Conservation (phyloP, 2,113 vertebrate genomes). For the Mola mola region DNA sequence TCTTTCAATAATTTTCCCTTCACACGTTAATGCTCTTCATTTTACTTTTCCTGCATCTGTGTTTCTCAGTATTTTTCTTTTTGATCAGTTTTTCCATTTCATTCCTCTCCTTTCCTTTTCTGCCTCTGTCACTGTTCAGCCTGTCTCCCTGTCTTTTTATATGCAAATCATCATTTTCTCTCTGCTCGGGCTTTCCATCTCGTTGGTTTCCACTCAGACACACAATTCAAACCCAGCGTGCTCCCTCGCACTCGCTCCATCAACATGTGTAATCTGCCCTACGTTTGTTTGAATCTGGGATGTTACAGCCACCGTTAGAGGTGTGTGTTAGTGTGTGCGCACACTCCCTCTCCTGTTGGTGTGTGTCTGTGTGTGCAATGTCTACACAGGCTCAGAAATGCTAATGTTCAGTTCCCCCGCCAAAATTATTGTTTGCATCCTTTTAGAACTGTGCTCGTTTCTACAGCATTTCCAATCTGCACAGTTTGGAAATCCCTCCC, state of each 20-base stretch:
- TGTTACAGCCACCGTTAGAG: constrained; percentile 19
- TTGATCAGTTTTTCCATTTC: neutral
- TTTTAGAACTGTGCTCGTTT: constrained; percentile 43
- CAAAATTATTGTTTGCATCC: constrained; percentile 54
- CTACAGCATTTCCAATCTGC: constrained; percentile 67
- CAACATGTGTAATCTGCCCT: constrained; percentile 17
- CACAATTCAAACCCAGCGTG: constrained; percentile 9
- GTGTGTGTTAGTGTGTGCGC: constrained; percentile 26
- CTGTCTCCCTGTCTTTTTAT: no score
- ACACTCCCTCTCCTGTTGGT: constrained; percentile 12
- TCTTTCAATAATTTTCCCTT: neutral
- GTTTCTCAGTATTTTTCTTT: neutral
- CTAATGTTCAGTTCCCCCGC: constrained; percentile 33
- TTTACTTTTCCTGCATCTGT: neutral
- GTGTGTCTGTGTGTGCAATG: constrained; percentile 36
- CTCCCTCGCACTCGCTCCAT: neutral
- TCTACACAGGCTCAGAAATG: constrained; percentile 39
- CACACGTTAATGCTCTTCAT: constrained; percentile 1
- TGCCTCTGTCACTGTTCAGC: neutral
- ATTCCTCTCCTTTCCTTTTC: constrained; percentile 2
- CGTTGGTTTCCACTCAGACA: constrained; percentile 30
- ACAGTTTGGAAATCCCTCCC: constrained; percentile 68
- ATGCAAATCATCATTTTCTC: no score
- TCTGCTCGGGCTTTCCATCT: constrained; percentile 28
- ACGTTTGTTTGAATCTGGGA: constrained; percentile 23